Conservation (phyloP, 30 jellyfish, hydroid and myxozoan genomes). For the Morbakka virulenta region DNA sequence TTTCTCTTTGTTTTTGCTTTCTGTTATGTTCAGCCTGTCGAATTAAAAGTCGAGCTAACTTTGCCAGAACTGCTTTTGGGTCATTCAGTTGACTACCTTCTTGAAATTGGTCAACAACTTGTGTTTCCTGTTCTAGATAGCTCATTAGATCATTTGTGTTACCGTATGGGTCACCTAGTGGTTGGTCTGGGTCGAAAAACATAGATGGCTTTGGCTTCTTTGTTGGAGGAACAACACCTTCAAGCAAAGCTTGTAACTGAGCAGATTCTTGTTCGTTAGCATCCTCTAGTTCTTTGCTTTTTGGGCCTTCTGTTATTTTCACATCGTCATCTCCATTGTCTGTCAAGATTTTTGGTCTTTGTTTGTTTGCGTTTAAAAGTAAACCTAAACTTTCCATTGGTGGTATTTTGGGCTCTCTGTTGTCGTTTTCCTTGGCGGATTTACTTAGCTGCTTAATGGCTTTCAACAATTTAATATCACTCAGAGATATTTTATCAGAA, state of each 20-base stretch:
- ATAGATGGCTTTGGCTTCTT: constrained; percentile 29
- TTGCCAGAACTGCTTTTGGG: background rate
- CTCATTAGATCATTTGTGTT: constrained; percentile 46
- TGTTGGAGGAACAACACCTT: constrained; percentile 50
- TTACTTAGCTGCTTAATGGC: too few species aligned
- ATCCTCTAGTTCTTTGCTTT: background rate
- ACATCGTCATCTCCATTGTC: too few species aligned
- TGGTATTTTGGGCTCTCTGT: too few species aligned
- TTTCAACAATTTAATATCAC: too few species aligned
- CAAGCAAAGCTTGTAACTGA: constrained; percentile 25
- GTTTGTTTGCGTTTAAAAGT: too few species aligned
- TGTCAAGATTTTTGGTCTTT: too few species aligned
- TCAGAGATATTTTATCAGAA: too few species aligned
- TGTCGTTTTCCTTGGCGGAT: too few species aligned
- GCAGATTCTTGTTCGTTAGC: background rate
- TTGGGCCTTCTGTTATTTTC: background rate
- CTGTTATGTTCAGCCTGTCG: background rate
- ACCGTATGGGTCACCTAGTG: constrained; percentile 47
- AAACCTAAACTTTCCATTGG: too few species aligned
- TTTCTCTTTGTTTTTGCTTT: too few species aligned
- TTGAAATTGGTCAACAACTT: constrained; percentile 62
- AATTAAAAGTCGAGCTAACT: background rate
- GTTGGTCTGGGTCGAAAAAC: constrained; percentile 49
- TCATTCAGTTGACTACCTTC: constrained; percentile 68
- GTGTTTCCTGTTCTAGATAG: constrained; percentile 72